These are phyloP conservation scores for Agelas oroides DNA, from an alignment of 37 sponge, comb jelly and placozoan genomes.

Conservation along the genomic window DNA sequence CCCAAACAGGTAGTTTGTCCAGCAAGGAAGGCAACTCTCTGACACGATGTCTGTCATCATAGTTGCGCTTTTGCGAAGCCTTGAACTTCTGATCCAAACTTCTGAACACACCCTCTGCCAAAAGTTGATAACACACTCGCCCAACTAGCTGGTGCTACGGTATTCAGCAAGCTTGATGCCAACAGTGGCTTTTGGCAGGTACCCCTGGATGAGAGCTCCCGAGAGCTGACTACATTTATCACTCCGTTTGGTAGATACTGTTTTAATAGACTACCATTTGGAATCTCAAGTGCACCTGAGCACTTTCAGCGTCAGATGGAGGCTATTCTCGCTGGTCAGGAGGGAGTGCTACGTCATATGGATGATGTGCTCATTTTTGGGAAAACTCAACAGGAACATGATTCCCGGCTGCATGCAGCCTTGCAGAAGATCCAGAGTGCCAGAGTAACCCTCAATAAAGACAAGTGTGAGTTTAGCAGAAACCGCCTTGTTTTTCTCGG, in stretches of 20 bases:
- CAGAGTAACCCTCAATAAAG: slow-evolving; percentile 40
- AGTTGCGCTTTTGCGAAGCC: too few species aligned
- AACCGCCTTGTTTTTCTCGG: slow-evolving; percentile 30
- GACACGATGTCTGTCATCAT: too few species aligned
- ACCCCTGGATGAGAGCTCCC: neutral
- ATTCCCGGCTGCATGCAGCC: slow-evolving; percentile 27
- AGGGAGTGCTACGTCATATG: slow-evolving; percentile 46
- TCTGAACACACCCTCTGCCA: neutral
- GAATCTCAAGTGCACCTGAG: slow-evolving; percentile 42
- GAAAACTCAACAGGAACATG: slow-evolving; percentile 42
- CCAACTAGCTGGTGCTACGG: neutral
- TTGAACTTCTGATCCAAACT: too few species aligned
- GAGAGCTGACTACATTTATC: neutral
- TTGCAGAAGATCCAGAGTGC: slow-evolving; percentile 33
- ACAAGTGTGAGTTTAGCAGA: slow-evolving; percentile 51
- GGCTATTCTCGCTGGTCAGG: slow-evolving; percentile 34
- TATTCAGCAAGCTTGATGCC: neutral
- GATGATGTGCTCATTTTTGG: slow-evolving; percentile 61
- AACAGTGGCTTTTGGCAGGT: neutral
- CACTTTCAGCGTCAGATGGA: slow-evolving; percentile 43
- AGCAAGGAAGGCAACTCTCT: too few species aligned
- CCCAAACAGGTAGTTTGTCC: too few species aligned
- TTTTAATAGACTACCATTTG: neutral
- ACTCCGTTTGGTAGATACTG: neutral
- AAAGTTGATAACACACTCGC: neutral